Evolutionary conservation across 2,113 vertebrate species (phyloP), one percentile per base, ranked within the genome.

Genomic region (Hyaena hyaena): DNA sequence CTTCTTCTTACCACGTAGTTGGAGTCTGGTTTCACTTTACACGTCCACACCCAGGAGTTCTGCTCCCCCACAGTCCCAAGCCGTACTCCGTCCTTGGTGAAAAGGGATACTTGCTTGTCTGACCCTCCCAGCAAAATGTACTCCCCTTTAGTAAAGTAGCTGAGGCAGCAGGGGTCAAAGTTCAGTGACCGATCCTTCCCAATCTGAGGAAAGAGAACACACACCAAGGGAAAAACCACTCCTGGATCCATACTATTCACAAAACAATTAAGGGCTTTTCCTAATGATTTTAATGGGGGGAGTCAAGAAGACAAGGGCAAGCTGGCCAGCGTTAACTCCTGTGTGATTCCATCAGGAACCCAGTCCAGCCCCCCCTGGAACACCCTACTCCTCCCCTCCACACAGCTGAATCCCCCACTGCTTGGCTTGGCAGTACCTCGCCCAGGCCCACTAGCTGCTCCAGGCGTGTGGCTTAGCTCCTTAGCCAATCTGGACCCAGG

Each of bases 111-210:
- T 97, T 99, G 99, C 58, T 99, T 99, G 91, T 99, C 99, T 0
- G 99, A 99, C 14, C 99, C 99, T 14, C 99, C 99, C 98, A 99
- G 98, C 93, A 99, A 97, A 55, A 99, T 99, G 86, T 99, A 99
- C 96, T 99, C 99, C 94, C 99, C 99, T 98, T 99, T 99, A 4
- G 99, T 99, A 95, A 99, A 99, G 98, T 99, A 99, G 98, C 99
- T 99, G 96, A 99, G 97, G 55, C 99, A 99, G 98, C 99, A 99
- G 0, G 99, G 99, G 98, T 99, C 99, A 98, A 99, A 99, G 98
- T 98, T 99, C 93, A 99, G 98, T 39, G 94, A 90, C 93, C 99
- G 99, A 98, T 99, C 99, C 98, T 99, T 99, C 95, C 99, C 99
- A 93, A 99, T 98, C 99, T 99, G 68, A 94, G 93, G 33, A 94